Evolutionary conservation across 2,113 vertebrate genomes (phyloP).

Genomic region (Scytalopus superciliaris): DNA sequence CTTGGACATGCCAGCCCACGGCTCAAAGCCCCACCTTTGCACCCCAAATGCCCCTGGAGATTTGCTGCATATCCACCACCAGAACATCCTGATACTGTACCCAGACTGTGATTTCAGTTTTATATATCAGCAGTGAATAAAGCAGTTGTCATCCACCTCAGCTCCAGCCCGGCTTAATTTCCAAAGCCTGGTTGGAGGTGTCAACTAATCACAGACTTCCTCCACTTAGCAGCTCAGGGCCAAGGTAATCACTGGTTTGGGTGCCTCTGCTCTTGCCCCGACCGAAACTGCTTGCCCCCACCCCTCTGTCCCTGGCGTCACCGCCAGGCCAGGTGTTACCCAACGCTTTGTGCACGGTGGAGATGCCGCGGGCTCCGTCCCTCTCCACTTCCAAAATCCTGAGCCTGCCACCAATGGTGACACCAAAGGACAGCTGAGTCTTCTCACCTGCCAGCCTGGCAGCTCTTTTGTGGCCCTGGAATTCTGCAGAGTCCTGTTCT

Average conservation of each 20-base stretch:
- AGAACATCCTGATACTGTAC: neutral
- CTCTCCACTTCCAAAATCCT: neutral
- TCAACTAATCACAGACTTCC: slow-evolving; percentile 66
- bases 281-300: slow-evolving; percentile 61
- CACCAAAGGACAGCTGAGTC: fast-evolving
- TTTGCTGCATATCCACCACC: fast-evolving
- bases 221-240: slow-evolving; percentile 59
- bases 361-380: neutral
- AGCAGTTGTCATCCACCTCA: slow-evolving; percentile 33
- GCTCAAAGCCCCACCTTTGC: neutral
- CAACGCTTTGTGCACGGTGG: fast-evolving
- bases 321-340: neutral
- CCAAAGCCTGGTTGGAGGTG: slow-evolving; percentile 52
- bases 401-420: fast-evolving
- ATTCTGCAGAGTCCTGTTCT: neutral
- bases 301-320: slow-evolving; percentile 31
- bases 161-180: slow-evolving; percentile 15
- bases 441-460: neutral
- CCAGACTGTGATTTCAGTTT: neutral
- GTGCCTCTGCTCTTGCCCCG: slow-evolving; percentile 37
- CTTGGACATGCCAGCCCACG: neutral
- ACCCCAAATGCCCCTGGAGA: no score
- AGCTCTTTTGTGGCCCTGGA: neutral
- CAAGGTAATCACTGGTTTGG: slow-evolving; percentile 57
- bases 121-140: slow-evolving; percentile 45